Conservation (phyloP, 1,140 invertebrate genomes). For the Eciton burchellii region DNA sequence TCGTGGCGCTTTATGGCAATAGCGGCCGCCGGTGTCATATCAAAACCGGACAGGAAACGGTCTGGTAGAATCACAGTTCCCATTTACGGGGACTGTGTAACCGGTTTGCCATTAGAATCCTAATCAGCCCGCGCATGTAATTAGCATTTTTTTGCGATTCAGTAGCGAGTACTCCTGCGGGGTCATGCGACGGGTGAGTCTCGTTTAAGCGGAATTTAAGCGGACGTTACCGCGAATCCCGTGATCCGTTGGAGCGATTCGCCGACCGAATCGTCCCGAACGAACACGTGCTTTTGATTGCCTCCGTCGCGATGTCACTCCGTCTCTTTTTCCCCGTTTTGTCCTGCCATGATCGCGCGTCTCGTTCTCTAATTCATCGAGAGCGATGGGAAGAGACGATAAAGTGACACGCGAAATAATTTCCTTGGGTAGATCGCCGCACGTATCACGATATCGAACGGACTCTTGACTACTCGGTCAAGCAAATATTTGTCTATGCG, state of each 20-base stretch:
- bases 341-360: neutral
- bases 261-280: neutral
- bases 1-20: neutral
- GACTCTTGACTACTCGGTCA: slow-evolving; percentile 17
- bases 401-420: neutral
- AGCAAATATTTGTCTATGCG: slow-evolving; percentile 19
- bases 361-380: neutral
- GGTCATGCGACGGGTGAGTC: neutral
- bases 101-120: slow-evolving; percentile 36
- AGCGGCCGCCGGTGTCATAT: slow-evolving; percentile 15
- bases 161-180: neutral
- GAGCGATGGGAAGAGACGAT: neutral
- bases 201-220: slow-evolving; percentile 21
- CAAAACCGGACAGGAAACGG: slow-evolving; percentile 33
- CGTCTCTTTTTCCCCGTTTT: neutral
- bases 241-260: neutral
- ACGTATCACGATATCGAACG: neutral
- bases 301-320: neutral
- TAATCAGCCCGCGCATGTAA: slow-evolving; percentile 26
- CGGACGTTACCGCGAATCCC: slow-evolving; percentile 1
- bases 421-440: neutral
- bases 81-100: slow-evolving; percentile 18
- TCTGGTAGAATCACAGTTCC: slow-evolving; percentile 13
- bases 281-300: neutral
- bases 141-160: slow-evolving; percentile 23